Conservation (phyloP, 2,888 invertebrate genomes). For the Tenthredo mesomela region DNA sequence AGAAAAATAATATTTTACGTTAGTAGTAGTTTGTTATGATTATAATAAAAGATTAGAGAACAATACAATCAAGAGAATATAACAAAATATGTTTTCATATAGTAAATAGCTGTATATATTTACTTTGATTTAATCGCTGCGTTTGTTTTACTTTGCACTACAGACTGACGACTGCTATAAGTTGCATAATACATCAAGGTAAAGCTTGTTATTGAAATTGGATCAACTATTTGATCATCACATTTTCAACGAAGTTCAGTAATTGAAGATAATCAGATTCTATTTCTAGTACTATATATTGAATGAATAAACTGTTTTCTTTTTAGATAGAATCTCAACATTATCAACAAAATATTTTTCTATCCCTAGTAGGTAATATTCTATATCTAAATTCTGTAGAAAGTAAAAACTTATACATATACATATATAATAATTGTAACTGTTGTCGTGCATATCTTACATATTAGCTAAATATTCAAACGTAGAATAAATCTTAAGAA, state of each 20-base stretch:
- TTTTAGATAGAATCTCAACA: not conserved
- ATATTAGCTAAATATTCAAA: constrained; percentile 14
- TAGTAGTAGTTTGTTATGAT: not conserved
- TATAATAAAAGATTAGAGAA: not conserved
- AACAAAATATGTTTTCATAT: not conserved
- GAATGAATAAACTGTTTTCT: not conserved
- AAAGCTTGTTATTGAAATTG: constrained; percentile 1
- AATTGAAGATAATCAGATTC: not conserved
- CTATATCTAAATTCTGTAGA: not conserved
- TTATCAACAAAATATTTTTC: constrained; percentile 35
- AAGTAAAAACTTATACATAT: not conserved
- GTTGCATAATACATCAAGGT: not conserved
- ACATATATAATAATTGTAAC: constrained; percentile 26
- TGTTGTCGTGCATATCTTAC: constrained; percentile 27
- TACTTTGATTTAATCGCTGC: not conserved
- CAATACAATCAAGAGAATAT: constrained; percentile 9
- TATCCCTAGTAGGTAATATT: not conserved
- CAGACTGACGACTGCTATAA: not conserved
- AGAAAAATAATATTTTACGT: not conserved
- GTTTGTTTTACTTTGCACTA: not conserved
- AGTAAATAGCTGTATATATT: not conserved
- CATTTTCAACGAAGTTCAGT: not conserved
- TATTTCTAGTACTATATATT: not conserved
- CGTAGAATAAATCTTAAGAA: not conserved
- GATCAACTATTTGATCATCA: not conserved